Conservation (phyloP, 2,888 invertebrate genomes). For the Trichopoda pennipes region DNA sequence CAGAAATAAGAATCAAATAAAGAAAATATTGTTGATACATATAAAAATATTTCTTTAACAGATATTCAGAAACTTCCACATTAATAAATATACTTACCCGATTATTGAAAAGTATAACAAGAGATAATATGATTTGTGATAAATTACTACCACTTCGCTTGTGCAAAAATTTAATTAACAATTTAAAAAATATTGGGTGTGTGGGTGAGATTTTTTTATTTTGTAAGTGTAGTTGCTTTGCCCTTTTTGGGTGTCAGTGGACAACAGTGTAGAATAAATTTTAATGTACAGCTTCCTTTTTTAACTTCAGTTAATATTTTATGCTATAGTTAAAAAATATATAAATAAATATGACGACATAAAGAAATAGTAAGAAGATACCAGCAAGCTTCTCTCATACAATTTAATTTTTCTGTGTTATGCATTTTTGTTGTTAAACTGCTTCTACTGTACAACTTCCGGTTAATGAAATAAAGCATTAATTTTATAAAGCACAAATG, state of each 20-base stretch:
- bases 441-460: constrained; percentile 62
- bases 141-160: constrained; percentile 70
- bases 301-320: constrained; percentile 25
- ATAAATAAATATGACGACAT: constrained; percentile 39
- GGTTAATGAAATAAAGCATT: constrained; percentile 60
- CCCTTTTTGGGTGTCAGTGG: constrained; percentile 48
- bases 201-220: neutral
- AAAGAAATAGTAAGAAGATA: constrained; percentile 33
- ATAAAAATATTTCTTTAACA: constrained; percentile 51
- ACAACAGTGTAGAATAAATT: constrained; percentile 50
- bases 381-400: constrained; percentile 18
- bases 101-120: constrained; percentile 25
- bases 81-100: neutral
- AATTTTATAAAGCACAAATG: constrained; percentile 59
- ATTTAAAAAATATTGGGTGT: constrained; percentile 61
- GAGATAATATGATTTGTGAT: constrained; percentile 63
- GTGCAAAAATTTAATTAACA: constrained; percentile 70
- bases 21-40: constrained; percentile 28
- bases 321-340: constrained; percentile 31
- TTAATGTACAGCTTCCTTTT: constrained; percentile 44
- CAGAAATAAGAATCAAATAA: constrained; percentile 34
- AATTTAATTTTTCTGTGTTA: constrained; percentile 25
- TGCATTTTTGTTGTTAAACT: constrained; percentile 58
- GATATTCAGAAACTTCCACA: neutral
- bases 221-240: neutral